A percentile compares a stretch with the other conserved stretches of the same genome.
Conservation (phyloP, 2,113 vertebrate species). For the Chaetorhynchus papuensis region DNA sequence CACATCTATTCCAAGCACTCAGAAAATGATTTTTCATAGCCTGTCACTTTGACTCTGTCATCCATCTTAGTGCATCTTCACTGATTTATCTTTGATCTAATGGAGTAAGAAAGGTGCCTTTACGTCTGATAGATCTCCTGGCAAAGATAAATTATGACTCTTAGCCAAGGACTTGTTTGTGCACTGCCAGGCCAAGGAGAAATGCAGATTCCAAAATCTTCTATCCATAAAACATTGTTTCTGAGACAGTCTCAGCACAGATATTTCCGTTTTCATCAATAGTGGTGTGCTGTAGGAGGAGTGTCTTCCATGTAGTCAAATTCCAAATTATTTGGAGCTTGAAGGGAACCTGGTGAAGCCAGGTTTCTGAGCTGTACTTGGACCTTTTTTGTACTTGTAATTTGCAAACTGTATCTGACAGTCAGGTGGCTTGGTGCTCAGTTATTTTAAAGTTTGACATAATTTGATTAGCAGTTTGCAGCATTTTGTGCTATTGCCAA, state of each 20-base stretch:
- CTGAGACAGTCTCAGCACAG: background rate
- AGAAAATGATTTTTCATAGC: slow-evolving; percentile 39
- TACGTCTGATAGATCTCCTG: background rate
- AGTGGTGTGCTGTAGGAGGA: background rate
- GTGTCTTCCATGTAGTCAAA: background rate
- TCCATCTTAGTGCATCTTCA: background rate
- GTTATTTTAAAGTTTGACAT: background rate
- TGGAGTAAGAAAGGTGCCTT: slow-evolving; percentile 14
- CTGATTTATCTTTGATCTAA: slow-evolving; percentile 22
- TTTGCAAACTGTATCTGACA: background rate
- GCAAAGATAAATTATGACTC: background rate
- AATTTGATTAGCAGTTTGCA: background rate
- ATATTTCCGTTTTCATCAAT: background rate
- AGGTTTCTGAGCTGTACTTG: background rate
- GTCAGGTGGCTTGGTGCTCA: background rate
- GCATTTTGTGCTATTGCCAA: background rate
- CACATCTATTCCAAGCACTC: slow-evolving; percentile 29
- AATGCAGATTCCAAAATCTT: background rate
- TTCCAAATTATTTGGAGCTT: background rate
- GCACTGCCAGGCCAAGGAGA: background rate
- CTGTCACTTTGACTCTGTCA: slow-evolving; percentile 22
- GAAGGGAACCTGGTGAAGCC: background rate
- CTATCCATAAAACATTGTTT: background rate
- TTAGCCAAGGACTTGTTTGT: background rate
- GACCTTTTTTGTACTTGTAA: background rate